Base-by-base conservation (phyloP, 2,888 invertebrate species). In the Syrphus vitripennis region DNA sequence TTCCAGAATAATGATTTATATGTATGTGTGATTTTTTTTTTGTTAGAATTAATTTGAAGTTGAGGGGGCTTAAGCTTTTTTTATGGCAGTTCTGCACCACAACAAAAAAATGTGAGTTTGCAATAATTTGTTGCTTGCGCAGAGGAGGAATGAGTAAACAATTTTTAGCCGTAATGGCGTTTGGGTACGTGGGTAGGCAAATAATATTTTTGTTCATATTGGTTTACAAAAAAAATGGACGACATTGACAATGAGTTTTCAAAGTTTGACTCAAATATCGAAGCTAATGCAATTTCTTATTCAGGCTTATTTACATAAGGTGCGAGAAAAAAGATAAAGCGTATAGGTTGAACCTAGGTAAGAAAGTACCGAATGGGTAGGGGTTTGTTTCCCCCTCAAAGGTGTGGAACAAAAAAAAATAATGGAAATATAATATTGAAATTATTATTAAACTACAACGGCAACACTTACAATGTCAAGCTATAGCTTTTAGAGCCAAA, bases 11-110 rank as follows among this genome's bases (percentile, higher is more conserved):
- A 37, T 59, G 21, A 37, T 37, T 19, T 59, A 6, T 59, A 21
- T 19, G n/a, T n/a, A n/a, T n/a, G n/a, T 21, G 9, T 9, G 16
- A 3, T 34, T 19, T 37, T 34, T 19, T 34, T 31, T 57, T 31
- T 0, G 9, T 19, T 31, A 29, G 16, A 53, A 53, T 53, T 50
- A 53, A 26, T 55, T 5, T 55, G 4, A 29, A 29, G 55, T 55
- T 55, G 55, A 55, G 55, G 55, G 55, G 55, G 55, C 29, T 55
- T 55, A 55, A 29, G 29, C 29, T 55, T 55, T 29, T n/a, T 16
- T 55, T 55, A 55, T 55, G 16, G 29, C 29, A 55, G 16, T 55
- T 55, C 9, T 26, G 7, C 1, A n/a, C n/a, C n/a, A n/a, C n/a
- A n/a, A n/a, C n/a, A n/a, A 26, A 29, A 29, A 55, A 29, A 12